Evolutionary conservation across 2,113 vertebrate genomes (phyloP).

Genomic region (Hiodon alosoides): DNA sequence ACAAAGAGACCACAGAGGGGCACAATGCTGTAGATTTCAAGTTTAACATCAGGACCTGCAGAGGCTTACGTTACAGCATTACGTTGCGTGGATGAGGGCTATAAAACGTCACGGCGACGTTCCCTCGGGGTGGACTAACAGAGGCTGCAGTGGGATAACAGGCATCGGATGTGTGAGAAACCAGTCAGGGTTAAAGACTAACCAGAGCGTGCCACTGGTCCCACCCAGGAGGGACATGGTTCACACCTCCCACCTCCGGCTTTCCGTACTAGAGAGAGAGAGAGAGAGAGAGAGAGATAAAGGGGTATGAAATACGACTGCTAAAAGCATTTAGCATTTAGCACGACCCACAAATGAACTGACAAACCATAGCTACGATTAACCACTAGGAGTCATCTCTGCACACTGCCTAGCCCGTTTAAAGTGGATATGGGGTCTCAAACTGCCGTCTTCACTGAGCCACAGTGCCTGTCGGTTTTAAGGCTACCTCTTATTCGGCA

Average conservation of each 20-base stretch:
- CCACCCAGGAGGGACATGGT: slow-evolving; percentile 64
- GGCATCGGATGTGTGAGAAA: neutral
- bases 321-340: too few relatives aligned
- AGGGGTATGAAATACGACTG: neutral
- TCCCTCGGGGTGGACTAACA: too few relatives aligned
- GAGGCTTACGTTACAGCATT: neutral
- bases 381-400: neutral
- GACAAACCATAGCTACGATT: too few relatives aligned
- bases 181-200: slow-evolving; percentile 24
- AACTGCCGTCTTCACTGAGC: too few relatives aligned
- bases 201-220: slow-evolving; percentile 69
- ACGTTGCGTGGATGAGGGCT: neutral
- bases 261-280: slow-evolving; percentile 53
- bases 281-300: neutral
- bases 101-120: neutral
- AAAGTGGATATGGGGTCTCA: too few relatives aligned
- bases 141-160: too few relatives aligned
- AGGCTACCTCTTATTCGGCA: too few relatives aligned
- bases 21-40: too few relatives aligned
- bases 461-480: too few relatives aligned
- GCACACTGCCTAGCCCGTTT: too few relatives aligned
- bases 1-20: too few relatives aligned
- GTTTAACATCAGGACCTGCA: neutral
- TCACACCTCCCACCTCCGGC: slow-evolving; percentile 48
- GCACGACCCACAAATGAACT: neutral